Base-by-base conservation (phyloP, 2,888 invertebrate species). In the Hipparchia sbordonii region DNA sequence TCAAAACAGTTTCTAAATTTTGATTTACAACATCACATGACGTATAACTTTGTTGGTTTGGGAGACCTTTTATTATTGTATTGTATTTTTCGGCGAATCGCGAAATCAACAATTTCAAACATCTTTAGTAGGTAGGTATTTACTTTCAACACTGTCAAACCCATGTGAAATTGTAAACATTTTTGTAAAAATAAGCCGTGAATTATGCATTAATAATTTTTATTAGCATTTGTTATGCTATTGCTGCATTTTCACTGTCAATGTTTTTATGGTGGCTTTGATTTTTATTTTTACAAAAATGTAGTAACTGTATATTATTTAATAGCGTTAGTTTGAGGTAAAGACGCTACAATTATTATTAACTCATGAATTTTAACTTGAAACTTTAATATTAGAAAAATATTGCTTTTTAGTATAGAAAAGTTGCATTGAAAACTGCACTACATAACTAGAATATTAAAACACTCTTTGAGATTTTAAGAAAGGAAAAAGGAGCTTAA, bases 351-450 rank as follows among this genome's bases (percentile, higher is more conserved):
- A 66, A 33, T 77, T 76, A 33, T 77, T 76, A 74, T 70, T 74
- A 78, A 77, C 67, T 69, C 73, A 75, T 70, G 65, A 57, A 23
- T 39, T 39, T 39, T 70, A 62, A 59, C 72, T 70, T 76, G 71
- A 66, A 57, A 77, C 78, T 77, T 72, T 80, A 52, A 80, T 78
- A 79, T 87, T 91, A 91, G 89, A 92, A 92, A 92, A 91, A 91
- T 91, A 91, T 86, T 87, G 85, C 82, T 86, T 86, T 85, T 86
- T 87, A 79, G 82, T 84, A 82, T 89, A 86, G 84, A 87, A 86
- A 84, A 82, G 81, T 84, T 84, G 87, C 84, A 80, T 85, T 85
- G 81, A 84, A 85, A 87, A 85, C 76, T 85, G 82, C 79, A 78
- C 79, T 81, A 77, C 54, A 67, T 48, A 65, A 61, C 63, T 54